These are phyloP conservation scores for Limnephilus auricula DNA, from an alignment of 2,888 invertebrate genomes.

Conservation along the genomic window DNA sequence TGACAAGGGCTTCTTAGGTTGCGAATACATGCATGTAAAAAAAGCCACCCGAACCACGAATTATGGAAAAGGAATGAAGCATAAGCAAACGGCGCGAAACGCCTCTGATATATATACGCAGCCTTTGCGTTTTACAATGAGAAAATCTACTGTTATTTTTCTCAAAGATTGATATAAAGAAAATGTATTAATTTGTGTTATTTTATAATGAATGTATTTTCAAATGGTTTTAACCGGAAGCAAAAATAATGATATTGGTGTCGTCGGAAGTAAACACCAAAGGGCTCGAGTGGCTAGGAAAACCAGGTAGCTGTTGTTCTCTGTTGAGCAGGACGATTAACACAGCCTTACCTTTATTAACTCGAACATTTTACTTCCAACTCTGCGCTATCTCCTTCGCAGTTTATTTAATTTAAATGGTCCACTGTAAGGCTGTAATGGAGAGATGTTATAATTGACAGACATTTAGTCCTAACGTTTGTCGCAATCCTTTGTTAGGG, in stretches of 20 bases:
- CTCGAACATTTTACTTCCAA: slow-evolving; percentile 2
- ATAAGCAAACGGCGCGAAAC: no score
- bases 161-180: no score
- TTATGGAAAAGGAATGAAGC: no score
- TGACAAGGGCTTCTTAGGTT: no score
- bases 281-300: not conserved
- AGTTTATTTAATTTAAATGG: slow-evolving; percentile 39
- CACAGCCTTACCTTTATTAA: not conserved
- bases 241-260: not conserved
- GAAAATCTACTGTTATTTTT: no score
- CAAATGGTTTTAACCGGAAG: not conserved
- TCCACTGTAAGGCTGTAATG: not conserved
- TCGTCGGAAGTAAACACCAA: not conserved
- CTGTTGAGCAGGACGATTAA: not conserved
- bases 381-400: slow-evolving; percentile 11
- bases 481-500: slow-evolving; percentile 16
- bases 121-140: no score
- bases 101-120: no score
- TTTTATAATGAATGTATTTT: not conserved
- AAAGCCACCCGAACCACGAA: no score
- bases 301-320: not conserved
- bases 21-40: no score
- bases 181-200: not conserved
- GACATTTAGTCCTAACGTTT: slow-evolving; percentile 12
- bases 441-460: slow-evolving; percentile 33